Percentiles rank a stretch among this genome's conserved stretches.
phyloP scores from a whole-genome alignment of 2,113 vertebrate genomes.

The Rynchops niger region DNA sequence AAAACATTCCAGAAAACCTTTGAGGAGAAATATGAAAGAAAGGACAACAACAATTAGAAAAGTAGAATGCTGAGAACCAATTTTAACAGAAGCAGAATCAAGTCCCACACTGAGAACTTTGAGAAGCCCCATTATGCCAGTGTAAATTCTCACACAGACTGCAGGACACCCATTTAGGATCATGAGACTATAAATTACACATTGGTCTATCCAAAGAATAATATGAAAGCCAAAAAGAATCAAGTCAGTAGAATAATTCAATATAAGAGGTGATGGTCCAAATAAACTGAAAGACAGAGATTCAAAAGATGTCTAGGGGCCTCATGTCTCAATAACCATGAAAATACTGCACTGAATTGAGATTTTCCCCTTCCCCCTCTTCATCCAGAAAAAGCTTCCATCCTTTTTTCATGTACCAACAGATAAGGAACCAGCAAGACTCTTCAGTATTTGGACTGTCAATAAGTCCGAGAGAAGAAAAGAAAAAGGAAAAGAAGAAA shows the following conservation, averaged over 20 bases:
- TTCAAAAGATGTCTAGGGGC: neutral
- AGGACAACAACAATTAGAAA: neutral
- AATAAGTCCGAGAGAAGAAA: neutral
- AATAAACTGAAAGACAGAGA: neutral
- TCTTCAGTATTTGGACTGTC: neutral
- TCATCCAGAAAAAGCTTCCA: neutral
- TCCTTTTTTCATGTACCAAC: neutral
- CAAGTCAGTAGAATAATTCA: neutral
- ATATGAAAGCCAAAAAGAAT: neutral
- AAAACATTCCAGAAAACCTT: neutral
- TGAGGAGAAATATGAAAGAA: neutral
- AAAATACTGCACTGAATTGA: neutral
- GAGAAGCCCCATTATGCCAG: neutral
- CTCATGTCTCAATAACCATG: neutral
- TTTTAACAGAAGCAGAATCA: neutral
- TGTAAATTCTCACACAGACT: neutral
- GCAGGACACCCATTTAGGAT: neutral
- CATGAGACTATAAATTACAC: neutral
- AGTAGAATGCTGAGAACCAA: neutral
- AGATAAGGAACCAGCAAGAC: neutral
- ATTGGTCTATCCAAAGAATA: neutral
- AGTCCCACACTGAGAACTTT: neutral
- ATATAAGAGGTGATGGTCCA: neutral
- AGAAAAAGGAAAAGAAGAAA: neutral
- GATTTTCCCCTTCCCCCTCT: neutral